phyloP scores from a whole-genome alignment of 1,140 invertebrate species.

The Steinernema khuongi region DNA sequence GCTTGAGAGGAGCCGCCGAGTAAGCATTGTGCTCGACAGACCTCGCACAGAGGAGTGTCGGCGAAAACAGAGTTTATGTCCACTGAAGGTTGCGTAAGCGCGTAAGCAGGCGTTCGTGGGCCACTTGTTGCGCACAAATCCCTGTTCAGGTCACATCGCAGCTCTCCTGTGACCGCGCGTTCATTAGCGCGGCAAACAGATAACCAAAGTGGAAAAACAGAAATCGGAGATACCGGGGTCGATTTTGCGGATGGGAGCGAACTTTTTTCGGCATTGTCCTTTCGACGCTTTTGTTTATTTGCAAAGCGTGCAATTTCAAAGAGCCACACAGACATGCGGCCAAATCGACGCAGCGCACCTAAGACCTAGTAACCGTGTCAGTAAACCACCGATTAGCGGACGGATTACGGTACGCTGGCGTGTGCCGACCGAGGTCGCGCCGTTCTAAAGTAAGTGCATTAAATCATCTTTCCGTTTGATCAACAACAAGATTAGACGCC shows the following conservation, averaged over 20 bases:
- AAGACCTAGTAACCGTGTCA: no score
- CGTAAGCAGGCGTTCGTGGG: not conserved
- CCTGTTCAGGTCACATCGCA: conserved; percentile 5
- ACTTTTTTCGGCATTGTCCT: not conserved
- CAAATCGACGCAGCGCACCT: no score
- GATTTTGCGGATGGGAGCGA: not conserved
- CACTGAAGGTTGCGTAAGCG: not conserved
- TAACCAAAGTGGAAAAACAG: conserved; percentile 4
- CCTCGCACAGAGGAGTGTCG: no score
- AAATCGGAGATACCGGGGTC: not conserved
- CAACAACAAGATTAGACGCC: conserved; percentile 8
- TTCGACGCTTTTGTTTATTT: not conserved
- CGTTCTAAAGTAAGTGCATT: not conserved
- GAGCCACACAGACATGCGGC: not conserved
- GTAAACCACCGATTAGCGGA: not conserved
- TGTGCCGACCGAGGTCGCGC: not conserved
- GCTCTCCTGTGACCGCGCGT: no score
- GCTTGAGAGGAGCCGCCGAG: not conserved
- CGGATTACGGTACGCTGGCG: conserved; percentile 4
- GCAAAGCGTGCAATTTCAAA: not conserved
- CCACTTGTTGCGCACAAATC: conserved; percentile 9
- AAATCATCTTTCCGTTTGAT: conserved; percentile 1
- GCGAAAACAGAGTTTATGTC: not conserved
- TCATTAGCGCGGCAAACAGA: not conserved
- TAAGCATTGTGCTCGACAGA: no score